Evolutionary conservation across 2,113 vertebrate genomes (phyloP).

Genomic region (Calonectris borealis): DNA sequence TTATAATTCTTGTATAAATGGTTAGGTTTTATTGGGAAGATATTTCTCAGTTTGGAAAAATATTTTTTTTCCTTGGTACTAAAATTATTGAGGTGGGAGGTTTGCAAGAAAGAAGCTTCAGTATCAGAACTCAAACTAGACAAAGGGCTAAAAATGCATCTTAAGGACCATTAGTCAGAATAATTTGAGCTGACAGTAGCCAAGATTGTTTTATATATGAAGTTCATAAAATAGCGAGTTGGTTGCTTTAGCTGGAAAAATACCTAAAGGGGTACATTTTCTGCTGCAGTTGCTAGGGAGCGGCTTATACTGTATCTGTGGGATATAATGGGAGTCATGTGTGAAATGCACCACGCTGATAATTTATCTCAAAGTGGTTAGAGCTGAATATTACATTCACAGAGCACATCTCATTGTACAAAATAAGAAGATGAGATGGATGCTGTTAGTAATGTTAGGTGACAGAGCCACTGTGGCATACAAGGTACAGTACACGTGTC

Average conservation of each 20-base stretch:
- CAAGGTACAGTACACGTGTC: neutral
- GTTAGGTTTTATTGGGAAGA: neutral
- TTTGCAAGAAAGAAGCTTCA: neutral
- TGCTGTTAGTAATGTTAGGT: neutral
- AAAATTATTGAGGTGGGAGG: slow-evolving; percentile 25
- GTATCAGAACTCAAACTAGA: neutral
- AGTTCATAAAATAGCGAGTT: slow-evolving; percentile 40
- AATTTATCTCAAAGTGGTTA: slow-evolving; percentile 12
- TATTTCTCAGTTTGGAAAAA: neutral
- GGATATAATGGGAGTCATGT: slow-evolving; percentile 6
- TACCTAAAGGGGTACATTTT: neutral
- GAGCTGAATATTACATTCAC: neutral
- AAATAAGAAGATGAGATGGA: slow-evolving; percentile 12
- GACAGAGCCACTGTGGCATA: neutral
- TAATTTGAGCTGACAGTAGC: slow-evolving; percentile 10
- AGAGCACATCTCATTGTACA: neutral
- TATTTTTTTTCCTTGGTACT: neutral
- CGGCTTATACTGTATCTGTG: neutral
- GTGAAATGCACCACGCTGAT: neutral
- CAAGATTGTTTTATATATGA: slow-evolving; percentile 25
- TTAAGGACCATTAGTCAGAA: slow-evolving; percentile 50
- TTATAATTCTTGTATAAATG: neutral
- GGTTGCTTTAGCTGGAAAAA: neutral
- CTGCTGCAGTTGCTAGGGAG: slow-evolving; percentile 55
- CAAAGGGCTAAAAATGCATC: slow-evolving; percentile 16